These are phyloP conservation scores for Drosophila rellima DNA, from an alignment of 2,888 invertebrate genomes.

Conservation along the genomic window DNA sequence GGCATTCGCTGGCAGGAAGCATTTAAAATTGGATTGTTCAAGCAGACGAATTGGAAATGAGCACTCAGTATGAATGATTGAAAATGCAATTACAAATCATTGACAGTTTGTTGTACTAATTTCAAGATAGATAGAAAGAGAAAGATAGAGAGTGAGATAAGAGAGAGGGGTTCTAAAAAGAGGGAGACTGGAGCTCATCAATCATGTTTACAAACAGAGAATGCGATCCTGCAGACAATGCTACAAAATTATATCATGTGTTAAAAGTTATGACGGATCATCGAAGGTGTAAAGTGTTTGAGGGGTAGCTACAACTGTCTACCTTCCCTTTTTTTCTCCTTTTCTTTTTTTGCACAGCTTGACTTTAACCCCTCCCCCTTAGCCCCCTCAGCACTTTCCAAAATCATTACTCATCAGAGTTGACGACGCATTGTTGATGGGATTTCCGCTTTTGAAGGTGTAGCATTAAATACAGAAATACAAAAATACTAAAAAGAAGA, in stretches of 20 bases:
- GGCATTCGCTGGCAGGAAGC: slow-evolving; percentile 39
- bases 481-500: slow-evolving; percentile 29
- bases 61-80: slow-evolving; percentile 61
- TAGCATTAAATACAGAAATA: slow-evolving; percentile 43
- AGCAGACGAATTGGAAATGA: slow-evolving; percentile 21
- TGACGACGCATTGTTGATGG: slow-evolving; percentile 73
- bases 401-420: slow-evolving; percentile 75
- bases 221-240: slow-evolving; percentile 68
- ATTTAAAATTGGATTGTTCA: slow-evolving; percentile 31
- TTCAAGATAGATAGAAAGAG: slow-evolving; percentile 44
- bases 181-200: slow-evolving; percentile 41
- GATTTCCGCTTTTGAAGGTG: slow-evolving; percentile 71
- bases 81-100: slow-evolving; percentile 74
- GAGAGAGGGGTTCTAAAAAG: slow-evolving; percentile 1
- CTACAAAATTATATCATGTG: slow-evolving; percentile 80
- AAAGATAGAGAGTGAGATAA: slow-evolving; percentile 4
- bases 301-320: slow-evolving; percentile 52
- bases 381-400: slow-evolving; percentile 50
- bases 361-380: slow-evolving; percentile 49
- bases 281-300: slow-evolving; percentile 80
- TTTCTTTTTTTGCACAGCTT: slow-evolving; percentile 75
- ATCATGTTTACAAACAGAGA: slow-evolving; percentile 60
- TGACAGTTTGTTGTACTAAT: slow-evolving; percentile 78
- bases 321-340: slow-evolving; percentile 26
- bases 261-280: slow-evolving; percentile 83